These are phyloP conservation scores for Collichthys lucidus DNA, from an alignment of 2,113 vertebrate genomes.

Conservation along the genomic window DNA sequence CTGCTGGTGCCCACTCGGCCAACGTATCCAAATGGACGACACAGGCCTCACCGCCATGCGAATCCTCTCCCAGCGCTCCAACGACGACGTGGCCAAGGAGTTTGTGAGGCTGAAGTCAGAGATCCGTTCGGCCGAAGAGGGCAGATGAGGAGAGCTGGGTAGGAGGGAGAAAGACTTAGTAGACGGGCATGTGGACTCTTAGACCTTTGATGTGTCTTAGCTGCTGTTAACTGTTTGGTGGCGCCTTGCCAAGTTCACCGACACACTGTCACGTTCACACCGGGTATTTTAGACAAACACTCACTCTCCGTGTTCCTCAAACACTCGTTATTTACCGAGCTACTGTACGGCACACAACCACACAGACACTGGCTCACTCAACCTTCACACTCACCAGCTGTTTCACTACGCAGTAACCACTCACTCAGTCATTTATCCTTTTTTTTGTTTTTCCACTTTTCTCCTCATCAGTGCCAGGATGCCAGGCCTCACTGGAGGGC, in stretches of 20 bases:
- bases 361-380: not conserved
- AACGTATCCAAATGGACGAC: slow-evolving; percentile 94
- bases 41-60: slow-evolving; percentile 95
- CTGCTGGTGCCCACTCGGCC: slow-evolving; percentile 95
- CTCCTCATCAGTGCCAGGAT: slow-evolving; percentile 10
- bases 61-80: slow-evolving; percentile 98
- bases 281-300: slow-evolving; percentile 7
- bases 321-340: slow-evolving; percentile 1
- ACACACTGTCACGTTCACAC: slow-evolving; percentile 25
- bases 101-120: slow-evolving; percentile 98
- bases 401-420: slow-evolving; percentile 14
- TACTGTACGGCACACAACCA: slow-evolving; percentile 20
- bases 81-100: slow-evolving; percentile 96
- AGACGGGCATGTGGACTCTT: slow-evolving; percentile 14
- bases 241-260: slow-evolving; percentile 26
- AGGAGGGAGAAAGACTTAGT: not conserved
- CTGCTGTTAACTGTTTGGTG: slow-evolving; percentile 53
- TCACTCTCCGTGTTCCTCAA: not conserved
- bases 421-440: slow-evolving; percentile 3
- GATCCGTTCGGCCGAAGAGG: slow-evolving; percentile 93
- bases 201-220: slow-evolving; percentile 46
- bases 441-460: not conserved
- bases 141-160: slow-evolving; percentile 83
- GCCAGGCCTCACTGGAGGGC: slow-evolving; percentile 16
- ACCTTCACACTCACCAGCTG: slow-evolving; percentile 31